Evolutionary conservation across 1,140 invertebrate species (phyloP).

Genomic region (Drosophila neocordata): DNA sequence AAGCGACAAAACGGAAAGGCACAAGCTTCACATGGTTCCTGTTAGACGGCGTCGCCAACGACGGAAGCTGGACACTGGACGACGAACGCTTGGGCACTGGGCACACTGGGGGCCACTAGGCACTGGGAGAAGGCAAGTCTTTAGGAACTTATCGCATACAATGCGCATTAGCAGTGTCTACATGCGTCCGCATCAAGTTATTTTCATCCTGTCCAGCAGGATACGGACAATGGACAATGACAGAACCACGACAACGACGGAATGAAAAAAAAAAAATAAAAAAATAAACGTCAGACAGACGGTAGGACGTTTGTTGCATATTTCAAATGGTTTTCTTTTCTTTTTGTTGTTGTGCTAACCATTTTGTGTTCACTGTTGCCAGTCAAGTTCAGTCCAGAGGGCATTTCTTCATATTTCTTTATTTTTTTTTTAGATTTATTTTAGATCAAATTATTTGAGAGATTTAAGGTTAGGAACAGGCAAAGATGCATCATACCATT

Average conservation of each 20-base stretch:
- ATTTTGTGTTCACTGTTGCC: constrained; percentile 4
- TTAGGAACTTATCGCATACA: constrained; percentile 55
- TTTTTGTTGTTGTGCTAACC: constrained; percentile 1
- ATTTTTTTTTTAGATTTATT: constrained; percentile 17
- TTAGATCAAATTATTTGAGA: background rate
- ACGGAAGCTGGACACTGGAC: constrained; percentile 23
- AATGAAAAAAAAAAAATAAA: background rate
- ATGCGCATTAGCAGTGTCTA: constrained; percentile 59
- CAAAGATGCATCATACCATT: too few species aligned
- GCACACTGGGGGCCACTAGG: background rate
- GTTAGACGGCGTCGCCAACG: constrained; percentile 16
- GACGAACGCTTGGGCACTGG: background rate
- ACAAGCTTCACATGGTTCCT: constrained; percentile 8
- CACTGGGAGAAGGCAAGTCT: background rate
- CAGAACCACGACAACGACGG: constrained; percentile 8
- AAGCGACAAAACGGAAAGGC: constrained; percentile 24
- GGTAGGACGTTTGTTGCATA: constrained; percentile 36
- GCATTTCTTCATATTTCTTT: background rate
- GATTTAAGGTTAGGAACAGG: background rate
- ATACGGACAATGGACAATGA: constrained; percentile 2
- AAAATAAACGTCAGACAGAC: background rate
- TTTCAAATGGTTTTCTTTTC: constrained; percentile 26
- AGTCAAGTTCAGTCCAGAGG: background rate
- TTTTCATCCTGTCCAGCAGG: constrained; percentile 39
- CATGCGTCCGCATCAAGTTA: constrained; percentile 52